Evolutionary conservation across 2,888 invertebrate species (phyloP).

Genomic region (Microchrysa polita): DNA sequence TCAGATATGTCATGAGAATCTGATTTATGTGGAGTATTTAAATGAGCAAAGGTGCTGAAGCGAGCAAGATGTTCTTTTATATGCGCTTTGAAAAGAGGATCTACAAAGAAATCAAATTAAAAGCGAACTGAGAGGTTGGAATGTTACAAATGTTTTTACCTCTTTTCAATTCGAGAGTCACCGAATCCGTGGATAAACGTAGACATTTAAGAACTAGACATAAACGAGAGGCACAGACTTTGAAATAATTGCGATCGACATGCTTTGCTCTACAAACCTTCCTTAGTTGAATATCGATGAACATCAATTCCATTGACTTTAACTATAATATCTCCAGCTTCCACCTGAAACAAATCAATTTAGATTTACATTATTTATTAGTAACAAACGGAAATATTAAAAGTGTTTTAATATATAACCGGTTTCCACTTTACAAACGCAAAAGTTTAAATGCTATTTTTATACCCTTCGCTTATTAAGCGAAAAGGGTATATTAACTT

Average conservation of each 20-base stretch:
- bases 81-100: conserved; percentile 87
- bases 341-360: conserved; percentile 77
- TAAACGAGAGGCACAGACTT: conserved; percentile 33
- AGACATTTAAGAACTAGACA: conserved; percentile 87
- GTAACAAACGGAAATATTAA: too few relatives aligned
- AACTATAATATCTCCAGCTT: conserved; percentile 93
- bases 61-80: conserved; percentile 77
- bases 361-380: too few relatives aligned
- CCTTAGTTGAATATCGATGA: conserved; percentile 90
- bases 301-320: conserved; percentile 95
- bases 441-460: too few relatives aligned
- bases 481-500: too few relatives aligned
- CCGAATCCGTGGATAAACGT: conserved; percentile 88
- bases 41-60: conserved; percentile 65
- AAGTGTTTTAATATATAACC: too few relatives aligned
- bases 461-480: too few relatives aligned
- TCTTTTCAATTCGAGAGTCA: conserved; percentile 89
- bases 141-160: conserved; percentile 69
- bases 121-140: neutral
- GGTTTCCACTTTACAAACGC: too few relatives aligned
- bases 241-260: neutral
- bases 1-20: conserved; percentile 18
- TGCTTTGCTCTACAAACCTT: conserved; percentile 80
- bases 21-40: conserved; percentile 65
- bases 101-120: conserved; percentile 64